Evolutionary conservation across 2,888 invertebrate genomes (phyloP).

Genomic region (Dynastes hyllus): DNA sequence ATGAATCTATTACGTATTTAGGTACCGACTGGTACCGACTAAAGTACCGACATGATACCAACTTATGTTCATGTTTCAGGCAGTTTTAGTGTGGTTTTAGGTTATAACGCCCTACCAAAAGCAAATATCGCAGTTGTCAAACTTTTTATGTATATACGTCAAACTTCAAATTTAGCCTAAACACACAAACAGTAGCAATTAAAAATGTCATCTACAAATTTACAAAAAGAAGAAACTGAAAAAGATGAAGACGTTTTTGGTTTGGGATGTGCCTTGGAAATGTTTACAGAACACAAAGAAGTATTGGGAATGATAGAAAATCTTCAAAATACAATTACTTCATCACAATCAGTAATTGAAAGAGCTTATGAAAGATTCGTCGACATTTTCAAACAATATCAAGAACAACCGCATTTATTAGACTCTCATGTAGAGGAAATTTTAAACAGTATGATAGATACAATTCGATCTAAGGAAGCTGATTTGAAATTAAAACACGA

Average conservation of each 20-base stretch:
- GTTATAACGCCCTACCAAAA: no score
- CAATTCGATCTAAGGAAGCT: conserved; percentile 77
- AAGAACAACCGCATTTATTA: conserved; percentile 95
- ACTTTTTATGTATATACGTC: not conserved
- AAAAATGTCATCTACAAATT: conserved; percentile 39
- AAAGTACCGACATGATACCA: no score
- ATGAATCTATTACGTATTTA: no score
- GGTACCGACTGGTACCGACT: no score
- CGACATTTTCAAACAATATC: conserved; percentile 89
- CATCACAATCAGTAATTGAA: conserved; percentile 77
- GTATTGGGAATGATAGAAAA: conserved; percentile 83
- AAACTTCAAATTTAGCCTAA: not conserved
- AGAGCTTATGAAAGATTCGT: conserved; percentile 79
- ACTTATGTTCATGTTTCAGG: no score
- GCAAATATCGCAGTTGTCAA: not conserved
- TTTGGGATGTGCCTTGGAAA: conserved; percentile 79
- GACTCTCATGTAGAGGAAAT: conserved; percentile 89
- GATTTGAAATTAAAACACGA: conserved; percentile 79
- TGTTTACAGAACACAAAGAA: conserved; percentile 86
- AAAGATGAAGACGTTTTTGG: conserved; percentile 72
- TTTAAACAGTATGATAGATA: conserved; percentile 80
- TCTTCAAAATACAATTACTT: conserved; percentile 77
- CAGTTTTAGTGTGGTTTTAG: no score
- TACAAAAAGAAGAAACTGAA: conserved; percentile 56
- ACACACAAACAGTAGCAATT: not conserved